Base-by-base conservation (phyloP, 2,888 invertebrate species). In the Drosophila mimetica region DNA sequence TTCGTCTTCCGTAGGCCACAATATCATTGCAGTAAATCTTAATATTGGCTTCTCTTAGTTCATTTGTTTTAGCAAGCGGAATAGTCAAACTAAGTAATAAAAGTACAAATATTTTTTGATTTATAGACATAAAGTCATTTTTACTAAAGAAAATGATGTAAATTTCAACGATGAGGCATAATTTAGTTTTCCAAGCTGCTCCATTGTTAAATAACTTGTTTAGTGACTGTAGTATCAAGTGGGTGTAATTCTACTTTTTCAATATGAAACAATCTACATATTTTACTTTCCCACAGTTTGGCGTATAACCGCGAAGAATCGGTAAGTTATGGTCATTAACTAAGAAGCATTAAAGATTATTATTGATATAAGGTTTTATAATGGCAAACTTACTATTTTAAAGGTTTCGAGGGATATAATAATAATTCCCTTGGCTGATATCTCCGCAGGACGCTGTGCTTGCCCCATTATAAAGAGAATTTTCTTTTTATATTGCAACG, bases 311-410 rank as follows among this genome's bases (percentile, higher is more conserved):
- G 79, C 60, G 50, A 64, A 53, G 36, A 75, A 64, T 1, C 64
- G 48, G 52, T 75, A 82, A 3, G 80, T 75, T 0, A 77, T 75
- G 16, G n/a, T 42, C 36, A 79, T 75, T 42, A 73, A 32, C 79
- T 79, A 11, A 0, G 13, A 34, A 16, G 2, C 4, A 18, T 13
- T n/a, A 1, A 4, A 13, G 2, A 2, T n/a, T 4, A 2, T 13
- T 11, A 25, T 9, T 11, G 0, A 9, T 1, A 6, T 11, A 18
- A 2, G 1, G 11, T 25, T 6, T n/a, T n/a, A 2, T 0, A 5
- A 6, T 14, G 9, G 11, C 6, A 13, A 7, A 32, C 61, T 47
- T 50, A 78, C 79, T 16, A 18, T 70, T 5, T 42, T 79, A 6
- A 81, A 79, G 5, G 74, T 65, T 1, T 76, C 76, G 16, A 58